Conservation (phyloP, 2,113 vertebrate species). For the Sinocyclocheilus rhinocerous region DNA sequence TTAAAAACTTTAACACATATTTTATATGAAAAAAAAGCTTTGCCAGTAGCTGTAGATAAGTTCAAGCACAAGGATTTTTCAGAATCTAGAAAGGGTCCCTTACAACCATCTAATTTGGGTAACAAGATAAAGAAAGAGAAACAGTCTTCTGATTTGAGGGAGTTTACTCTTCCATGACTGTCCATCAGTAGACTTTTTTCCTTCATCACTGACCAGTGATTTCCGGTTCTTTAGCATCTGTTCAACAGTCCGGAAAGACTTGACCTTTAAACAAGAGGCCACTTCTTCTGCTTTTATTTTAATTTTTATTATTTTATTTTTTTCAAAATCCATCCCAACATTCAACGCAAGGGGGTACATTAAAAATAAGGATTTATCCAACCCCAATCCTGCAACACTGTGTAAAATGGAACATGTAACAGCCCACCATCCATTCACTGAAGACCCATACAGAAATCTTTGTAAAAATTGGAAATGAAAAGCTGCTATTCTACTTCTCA, state of each 20-base stretch:
- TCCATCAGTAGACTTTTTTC: neutral
- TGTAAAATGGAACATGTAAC: neutral
- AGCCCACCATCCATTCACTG: neutral
- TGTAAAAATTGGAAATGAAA: neutral
- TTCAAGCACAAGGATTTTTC: neutral
- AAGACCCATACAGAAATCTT: neutral
- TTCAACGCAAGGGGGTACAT: neutral
- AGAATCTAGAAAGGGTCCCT: neutral
- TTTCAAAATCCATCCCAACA: neutral
- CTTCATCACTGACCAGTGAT: neutral
- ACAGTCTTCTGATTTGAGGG: neutral
- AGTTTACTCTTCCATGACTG: neutral
- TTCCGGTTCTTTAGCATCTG: conserved; percentile 1
- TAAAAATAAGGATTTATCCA: neutral
- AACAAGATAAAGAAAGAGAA: neutral
- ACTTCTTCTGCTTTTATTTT: neutral
- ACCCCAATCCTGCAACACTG: neutral
- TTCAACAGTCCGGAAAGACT: neutral
- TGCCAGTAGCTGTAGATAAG: neutral
- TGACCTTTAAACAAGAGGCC: neutral
- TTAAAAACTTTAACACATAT: too few relatives aligned
- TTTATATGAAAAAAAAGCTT: too few relatives aligned
- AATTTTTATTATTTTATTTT: too few relatives aligned
- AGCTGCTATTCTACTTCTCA: neutral
- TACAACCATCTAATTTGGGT: neutral